Evolutionary conservation across 2,888 invertebrate species (phyloP).

Genomic region (Acrocyrtus sp.): DNA sequence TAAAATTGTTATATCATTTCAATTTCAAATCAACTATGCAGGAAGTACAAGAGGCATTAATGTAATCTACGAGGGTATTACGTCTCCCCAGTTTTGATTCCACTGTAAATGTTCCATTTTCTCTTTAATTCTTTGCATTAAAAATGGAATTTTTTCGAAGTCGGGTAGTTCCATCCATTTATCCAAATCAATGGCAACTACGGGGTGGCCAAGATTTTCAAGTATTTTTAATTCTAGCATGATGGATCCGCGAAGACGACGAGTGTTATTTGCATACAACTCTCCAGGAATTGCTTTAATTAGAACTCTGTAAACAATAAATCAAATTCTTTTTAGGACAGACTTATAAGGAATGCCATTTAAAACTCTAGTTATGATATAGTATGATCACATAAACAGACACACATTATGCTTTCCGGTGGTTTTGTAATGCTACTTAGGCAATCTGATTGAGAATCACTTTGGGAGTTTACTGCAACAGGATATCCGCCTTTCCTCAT

Average conservation of each 20-base stretch:
- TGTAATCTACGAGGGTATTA: conserved; percentile 45
- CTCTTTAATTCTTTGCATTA: conserved; percentile 72
- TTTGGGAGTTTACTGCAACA: conserved; percentile 66
- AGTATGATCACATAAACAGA: conserved; percentile 22
- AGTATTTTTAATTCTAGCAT: conserved; percentile 71
- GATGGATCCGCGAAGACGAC: conserved; percentile 70
- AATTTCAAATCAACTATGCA: too few relatives aligned
- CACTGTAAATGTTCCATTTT: conserved; percentile 56
- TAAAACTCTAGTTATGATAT: neutral
- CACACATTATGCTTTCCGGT: conserved; percentile 68
- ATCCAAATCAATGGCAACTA: conserved; percentile 70
- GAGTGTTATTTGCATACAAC: conserved; percentile 73
- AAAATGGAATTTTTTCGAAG: conserved; percentile 73
- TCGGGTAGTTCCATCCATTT: conserved; percentile 71
- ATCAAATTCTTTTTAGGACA: neutral
- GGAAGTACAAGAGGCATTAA: neutral
- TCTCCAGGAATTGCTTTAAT: conserved; percentile 70
- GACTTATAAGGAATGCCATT: neutral
- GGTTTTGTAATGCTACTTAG: conserved; percentile 68
- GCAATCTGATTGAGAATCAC: conserved; percentile 42
- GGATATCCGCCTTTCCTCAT: conserved; percentile 71
- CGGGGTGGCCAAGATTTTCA: conserved; percentile 71
- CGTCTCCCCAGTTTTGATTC: conserved; percentile 54
- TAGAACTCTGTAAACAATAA: conserved; percentile 69
- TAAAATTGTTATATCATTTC: neutral